Base-by-base conservation (phyloP, 2,113 vertebrate species). In the Spilogale gracilis region DNA sequence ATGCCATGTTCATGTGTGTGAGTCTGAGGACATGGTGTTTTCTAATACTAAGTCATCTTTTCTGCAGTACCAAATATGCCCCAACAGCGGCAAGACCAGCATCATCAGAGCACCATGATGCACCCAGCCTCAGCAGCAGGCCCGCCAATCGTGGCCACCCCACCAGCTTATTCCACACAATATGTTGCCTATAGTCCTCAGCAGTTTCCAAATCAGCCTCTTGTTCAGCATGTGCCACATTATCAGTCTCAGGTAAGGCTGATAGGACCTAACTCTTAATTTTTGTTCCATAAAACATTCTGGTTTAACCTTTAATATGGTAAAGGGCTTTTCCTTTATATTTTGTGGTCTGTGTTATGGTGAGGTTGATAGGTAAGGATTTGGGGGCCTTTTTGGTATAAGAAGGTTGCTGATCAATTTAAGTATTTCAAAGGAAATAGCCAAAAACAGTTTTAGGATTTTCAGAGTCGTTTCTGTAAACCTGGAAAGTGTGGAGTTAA, bases 161-260 rank as follows among this genome's bases (percentile, higher is more conserved):
- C 98, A 93, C 99, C 99, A 4, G 99, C 99, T 82, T 99, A 99
- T 96, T 99, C 99, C 56, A 98, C 99, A 45, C 99, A 99, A 89
- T 99, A 99, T 87, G 99, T 99, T 95, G 99, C 99, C 95, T 99
- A 99, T 98, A 99, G 99, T 98, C 99, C 99, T 38, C 99, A 99
- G 96, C 99, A 99, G 98, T 99, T 99, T 98, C 98, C 99, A 97
- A 99, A 99, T 98, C 99, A 99, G 98, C 99, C 99, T 45, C 99
- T 99, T 61, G 99, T 99, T 96, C 99, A 99, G 98, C 99, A 99
- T 97, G 99, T 99, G 99, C 99, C 99, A 83, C 99, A 99, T 97
- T 99, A 99, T 98, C 99, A 99, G 43, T 99, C 99, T 94, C 99
- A 99, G 99, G 99, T 99, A 98, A 98, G 98, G 25, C 86, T 45